Evolutionary conservation across 2,888 invertebrate species (phyloP), one percentile per base, ranked within the genome.

Genomic region (Pyrocoelia pectoralis): DNA sequence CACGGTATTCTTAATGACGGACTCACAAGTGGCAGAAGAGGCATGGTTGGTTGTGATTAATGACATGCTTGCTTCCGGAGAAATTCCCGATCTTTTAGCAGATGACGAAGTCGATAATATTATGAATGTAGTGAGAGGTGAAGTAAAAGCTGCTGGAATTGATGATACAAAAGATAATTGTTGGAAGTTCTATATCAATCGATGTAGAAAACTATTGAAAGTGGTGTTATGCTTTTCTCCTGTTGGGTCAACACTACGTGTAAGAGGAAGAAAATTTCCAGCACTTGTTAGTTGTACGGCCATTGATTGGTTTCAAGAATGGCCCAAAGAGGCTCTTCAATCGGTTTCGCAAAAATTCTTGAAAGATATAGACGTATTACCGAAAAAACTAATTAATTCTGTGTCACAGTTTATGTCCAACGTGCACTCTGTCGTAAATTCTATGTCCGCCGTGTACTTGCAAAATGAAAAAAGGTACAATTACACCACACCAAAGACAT

Each of bases 261-360:
- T 95, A 12, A 87, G 97, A 57, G 91, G 93, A 2, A 87, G 97
- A 56, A 95, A 97, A 81, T 98, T 98, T 83, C 97, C 97, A 0
- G 95, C 97, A 0, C 83, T 98, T 28, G 92, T 95, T 12, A 97
- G 94, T 83, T 95, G 95, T 77, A 94, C 96, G 0, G 89, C 93
- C 12, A 96, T 97, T 69, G 91, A 97, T 81, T 97, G 97, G 97
- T 97, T 97, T 82, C 96, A 97, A 79, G 94, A 96, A 77, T 98
- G 97, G 97, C 97, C 97, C 0, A 87, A 88, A 75, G 92, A 95
- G 77, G 97, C 97, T 24, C 83, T 98, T 73, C 87, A 91, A 67
- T 95, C 95, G 29, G 97, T 98, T 1, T 95, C 96, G 9, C 85
- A 85, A 69, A 84, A 92, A 65, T 97, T 97, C 80, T 83, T 96